These are phyloP conservation scores for Ciconia boyciana DNA, from an alignment of 2,113 vertebrate species.

Conservation along the genomic window DNA sequence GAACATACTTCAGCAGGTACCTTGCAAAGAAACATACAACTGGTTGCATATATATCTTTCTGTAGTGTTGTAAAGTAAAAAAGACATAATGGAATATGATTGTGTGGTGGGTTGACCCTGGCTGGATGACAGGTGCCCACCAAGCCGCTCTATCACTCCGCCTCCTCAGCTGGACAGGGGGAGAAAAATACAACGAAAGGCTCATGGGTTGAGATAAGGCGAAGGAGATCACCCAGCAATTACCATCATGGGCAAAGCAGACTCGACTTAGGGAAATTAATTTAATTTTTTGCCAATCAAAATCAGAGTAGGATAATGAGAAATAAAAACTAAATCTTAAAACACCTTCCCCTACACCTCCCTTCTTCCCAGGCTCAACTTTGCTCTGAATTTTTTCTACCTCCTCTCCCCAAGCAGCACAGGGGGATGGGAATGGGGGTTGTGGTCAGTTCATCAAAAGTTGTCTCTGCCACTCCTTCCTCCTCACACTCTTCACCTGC, in stretches of 20 bases:
- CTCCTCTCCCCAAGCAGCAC: accelerated
- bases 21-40: background rate
- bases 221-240: background rate
- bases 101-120: background rate
- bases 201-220: background rate
- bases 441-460: accelerated
- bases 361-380: background rate
- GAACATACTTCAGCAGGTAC: background rate
- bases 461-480: background rate
- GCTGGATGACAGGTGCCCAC: background rate
- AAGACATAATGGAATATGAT: background rate
- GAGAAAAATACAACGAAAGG: background rate
- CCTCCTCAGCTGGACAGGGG: background rate
- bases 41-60: background rate
- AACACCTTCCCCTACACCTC: accelerated
- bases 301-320: background rate
- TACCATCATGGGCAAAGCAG: background rate
- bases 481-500: background rate
- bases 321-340: background rate
- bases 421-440: accelerated
- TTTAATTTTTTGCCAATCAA: background rate
- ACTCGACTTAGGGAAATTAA: background rate
- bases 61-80: background rate
- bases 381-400: background rate
- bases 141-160: background rate